Percentiles rank a stretch among this genome's conserved stretches.
Evolutionary conservation across 92 coral and sea anemone species (phyloP).

Genomic region (Bergia puertoricense): DNA sequence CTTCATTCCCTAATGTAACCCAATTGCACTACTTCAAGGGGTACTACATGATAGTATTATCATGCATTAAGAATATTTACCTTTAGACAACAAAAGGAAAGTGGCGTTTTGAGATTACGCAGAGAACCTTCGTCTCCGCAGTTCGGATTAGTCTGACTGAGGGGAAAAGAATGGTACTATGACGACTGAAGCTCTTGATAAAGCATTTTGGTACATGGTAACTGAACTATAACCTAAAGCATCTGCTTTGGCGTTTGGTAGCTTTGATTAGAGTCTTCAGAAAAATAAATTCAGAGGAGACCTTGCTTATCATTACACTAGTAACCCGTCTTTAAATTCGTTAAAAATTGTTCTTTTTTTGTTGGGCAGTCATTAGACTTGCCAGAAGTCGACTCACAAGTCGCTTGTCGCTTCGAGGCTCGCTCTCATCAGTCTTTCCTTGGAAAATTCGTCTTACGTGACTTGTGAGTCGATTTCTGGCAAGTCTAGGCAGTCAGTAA

Average conservation of each 20-base stretch:
- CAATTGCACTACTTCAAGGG: background rate
- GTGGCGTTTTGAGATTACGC: background rate
- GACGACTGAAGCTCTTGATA: background rate
- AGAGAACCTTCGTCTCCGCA: background rate
- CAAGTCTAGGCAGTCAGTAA: too few species aligned
- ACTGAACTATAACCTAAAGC: background rate
- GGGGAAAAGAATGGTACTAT: background rate
- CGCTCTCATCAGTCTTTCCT: too few species aligned
- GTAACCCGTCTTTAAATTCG: background rate
- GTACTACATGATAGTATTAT: background rate
- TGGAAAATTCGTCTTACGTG: too few species aligned
- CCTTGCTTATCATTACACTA: background rate
- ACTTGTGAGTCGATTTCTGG: too few species aligned
- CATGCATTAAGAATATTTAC: background rate
- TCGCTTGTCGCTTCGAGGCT: too few species aligned
- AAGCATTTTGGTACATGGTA: background rate
- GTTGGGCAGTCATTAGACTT: too few species aligned
- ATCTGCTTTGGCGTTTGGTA: background rate
- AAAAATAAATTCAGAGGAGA: too few species aligned
- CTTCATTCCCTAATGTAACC: background rate
- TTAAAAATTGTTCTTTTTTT: too few species aligned
- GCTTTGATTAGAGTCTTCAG: background rate
- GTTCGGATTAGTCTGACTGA: background rate
- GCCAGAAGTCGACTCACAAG: too few species aligned
- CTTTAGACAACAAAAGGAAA: background rate